Base-by-base conservation (phyloP, 2,888 invertebrate species). In the Eupithecia tripunctaria region DNA sequence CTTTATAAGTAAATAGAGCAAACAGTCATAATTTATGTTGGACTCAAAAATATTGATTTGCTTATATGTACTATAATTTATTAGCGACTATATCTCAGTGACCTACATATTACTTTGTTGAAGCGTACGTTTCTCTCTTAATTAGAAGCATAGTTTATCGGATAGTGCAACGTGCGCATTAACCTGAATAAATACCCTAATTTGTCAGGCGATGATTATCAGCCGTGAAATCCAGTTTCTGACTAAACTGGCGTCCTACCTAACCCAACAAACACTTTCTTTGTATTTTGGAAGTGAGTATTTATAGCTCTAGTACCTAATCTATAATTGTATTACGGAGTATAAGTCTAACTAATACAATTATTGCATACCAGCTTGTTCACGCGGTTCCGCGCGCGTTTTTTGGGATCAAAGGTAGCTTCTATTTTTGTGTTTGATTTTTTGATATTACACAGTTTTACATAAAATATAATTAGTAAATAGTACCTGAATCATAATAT, bases 171-270 rank as follows among this genome's bases (percentile, higher is more conserved):
- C 27, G 60, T 18, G 62, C 68, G 62, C 62, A 27, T 60, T 41
- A 60, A 64, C 64, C 69, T 27, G 64, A n/a, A 51, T 64, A 70
- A 51, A 70, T 25, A 38, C 51, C 27, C 67, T 71, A 71, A 71
- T 71, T 71, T 71, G 71, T 71, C 32, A 60, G 36, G 25, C 43
- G 36, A 67, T 67, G 62, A 67, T 41, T 67, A 67, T 71, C 67
- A 47, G 43, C 36, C 62, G 66, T 67, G 67, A 47, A 71, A 62
- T 71, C 71, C 66, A 62, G 71, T 70, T 70, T 69, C 64, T 65
- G 27, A 32, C 56, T 18, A 59, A 36, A 41, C 63, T 36, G 51
- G 25, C 51, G 51, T 63, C 25, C 47, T 43, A 43, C 43, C 1
- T 1, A 8, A 8, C 6, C 43, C 43, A 43, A 43, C 21, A 51